Percentiles rank a stretch among this genome's conserved stretches.
These are phyloP conservation scores for Sisor rabdophorus DNA, from an alignment of 2,113 vertebrate species.

Conservation along the genomic window DNA sequence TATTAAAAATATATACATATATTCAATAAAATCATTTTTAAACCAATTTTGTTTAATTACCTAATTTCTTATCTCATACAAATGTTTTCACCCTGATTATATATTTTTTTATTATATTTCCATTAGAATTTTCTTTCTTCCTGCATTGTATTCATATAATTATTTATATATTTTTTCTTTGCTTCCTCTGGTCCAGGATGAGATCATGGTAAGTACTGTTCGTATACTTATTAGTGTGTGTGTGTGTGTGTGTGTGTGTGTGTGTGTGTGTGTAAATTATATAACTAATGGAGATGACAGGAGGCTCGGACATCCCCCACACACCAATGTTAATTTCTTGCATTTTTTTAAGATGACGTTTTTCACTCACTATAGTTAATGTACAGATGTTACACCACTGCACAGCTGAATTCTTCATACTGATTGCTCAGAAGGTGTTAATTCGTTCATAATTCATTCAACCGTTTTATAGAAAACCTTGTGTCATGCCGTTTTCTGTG, in stretches of 20 bases:
- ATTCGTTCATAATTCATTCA: no score
- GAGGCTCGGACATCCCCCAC: constrained; percentile 23
- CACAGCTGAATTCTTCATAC: background rate
- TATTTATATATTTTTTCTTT: constrained; percentile 41
- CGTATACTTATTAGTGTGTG: constrained; percentile 21
- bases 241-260: constrained; percentile 7
- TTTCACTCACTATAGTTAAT: background rate
- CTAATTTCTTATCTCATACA: no score
- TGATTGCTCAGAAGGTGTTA: background rate
- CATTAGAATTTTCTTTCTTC: background rate
- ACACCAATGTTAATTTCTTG: background rate
- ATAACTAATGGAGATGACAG: constrained; percentile 20
- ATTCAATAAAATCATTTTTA: no score
- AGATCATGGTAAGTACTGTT: constrained; percentile 70
- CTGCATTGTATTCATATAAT: constrained; percentile 8
- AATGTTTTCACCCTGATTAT: background rate
- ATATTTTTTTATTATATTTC: background rate
- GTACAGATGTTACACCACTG: background rate
- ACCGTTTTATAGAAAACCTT: background rate
- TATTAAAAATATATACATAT: no score
- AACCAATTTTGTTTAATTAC: no score
- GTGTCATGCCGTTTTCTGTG: background rate
- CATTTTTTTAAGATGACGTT: background rate
- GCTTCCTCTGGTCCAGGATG: constrained; percentile 60
- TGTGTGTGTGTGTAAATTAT: constrained; percentile 22